Evolutionary conservation across 1,140 invertebrate species (phyloP).

Genomic region (Pseudoatta argentina): DNA sequence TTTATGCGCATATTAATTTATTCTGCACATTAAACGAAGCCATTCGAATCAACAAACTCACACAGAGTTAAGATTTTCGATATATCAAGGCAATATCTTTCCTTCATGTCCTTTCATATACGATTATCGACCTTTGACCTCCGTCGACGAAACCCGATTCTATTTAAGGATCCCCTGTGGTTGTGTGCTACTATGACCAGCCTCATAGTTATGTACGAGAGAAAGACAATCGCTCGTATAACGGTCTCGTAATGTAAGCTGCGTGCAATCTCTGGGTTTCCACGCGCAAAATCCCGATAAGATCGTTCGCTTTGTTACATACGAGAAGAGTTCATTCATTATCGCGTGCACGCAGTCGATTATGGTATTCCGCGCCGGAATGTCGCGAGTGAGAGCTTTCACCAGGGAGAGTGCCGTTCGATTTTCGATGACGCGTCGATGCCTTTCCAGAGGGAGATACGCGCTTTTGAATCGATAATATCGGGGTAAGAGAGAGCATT

Average conservation of each 20-base stretch:
- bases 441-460: slow-evolving; percentile 50
- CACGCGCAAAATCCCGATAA: slow-evolving; percentile 23
- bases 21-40: not conserved
- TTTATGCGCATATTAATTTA: not conserved
- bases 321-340: slow-evolving; percentile 46
- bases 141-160: slow-evolving; percentile 69
- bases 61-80: not conserved
- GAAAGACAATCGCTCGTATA: slow-evolving; percentile 28
- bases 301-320: slow-evolving; percentile 30
- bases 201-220: slow-evolving; percentile 8
- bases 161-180: slow-evolving; percentile 69
- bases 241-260: slow-evolving; percentile 6
- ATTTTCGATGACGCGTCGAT: slow-evolving; percentile 65
- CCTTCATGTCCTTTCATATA: slow-evolving; percentile 72
- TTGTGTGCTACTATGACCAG: not conserved
- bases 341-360: slow-evolving; percentile 55
- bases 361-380: slow-evolving; percentile 54
- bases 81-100: slow-evolving; percentile 64
- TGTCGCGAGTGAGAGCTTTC: slow-evolving; percentile 63
- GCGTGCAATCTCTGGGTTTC: slow-evolving; percentile 24
- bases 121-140: slow-evolving; percentile 62
- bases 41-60: not conserved
- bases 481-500: slow-evolving; percentile 10
- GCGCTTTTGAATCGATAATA: slow-evolving; percentile 63
- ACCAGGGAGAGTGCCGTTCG: slow-evolving; percentile 41